Percentiles rank a stretch among this genome's conserved stretches.
phyloP scores from a whole-genome alignment of 2,113 vertebrate genomes.

The Eulemur macaco region DNA sequence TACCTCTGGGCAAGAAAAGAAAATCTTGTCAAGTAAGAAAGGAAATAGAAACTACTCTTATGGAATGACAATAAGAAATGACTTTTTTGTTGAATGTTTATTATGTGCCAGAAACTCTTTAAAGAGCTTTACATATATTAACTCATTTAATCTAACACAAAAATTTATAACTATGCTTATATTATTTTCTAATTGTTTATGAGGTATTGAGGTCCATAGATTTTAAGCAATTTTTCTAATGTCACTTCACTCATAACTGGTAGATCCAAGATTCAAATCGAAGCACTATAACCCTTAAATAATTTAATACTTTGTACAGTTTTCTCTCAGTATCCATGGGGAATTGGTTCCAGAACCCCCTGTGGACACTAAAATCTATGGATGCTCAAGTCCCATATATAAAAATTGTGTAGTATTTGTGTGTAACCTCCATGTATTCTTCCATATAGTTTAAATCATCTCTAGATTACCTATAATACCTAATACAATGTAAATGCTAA shows the following conservation, averaged over 20 bases:
- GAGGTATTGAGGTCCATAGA: background rate
- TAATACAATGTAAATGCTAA: background rate
- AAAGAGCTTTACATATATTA: background rate
- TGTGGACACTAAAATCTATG: background rate
- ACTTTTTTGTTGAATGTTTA: background rate
- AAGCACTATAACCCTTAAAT: background rate
- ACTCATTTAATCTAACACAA: background rate
- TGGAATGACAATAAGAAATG: background rate
- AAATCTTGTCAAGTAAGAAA: background rate
- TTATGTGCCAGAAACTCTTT: background rate
- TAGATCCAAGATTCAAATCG: background rate
- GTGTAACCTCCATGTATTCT: background rate
- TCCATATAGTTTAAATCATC: background rate
- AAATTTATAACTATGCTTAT: background rate
- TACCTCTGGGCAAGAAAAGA: background rate
- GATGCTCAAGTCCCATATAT: background rate
- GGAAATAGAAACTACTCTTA: background rate
- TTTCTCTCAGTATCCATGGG: background rate
- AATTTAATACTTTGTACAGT: background rate
- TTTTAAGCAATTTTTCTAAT: background rate
- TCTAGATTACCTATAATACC: background rate
- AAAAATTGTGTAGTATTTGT: background rate
- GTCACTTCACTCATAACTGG: background rate
- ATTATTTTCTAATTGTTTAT: background rate
- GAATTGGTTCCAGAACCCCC: background rate